Conservation (phyloP, 2,113 vertebrate genomes). For the Pseudolaguvia tuberculata region DNA sequence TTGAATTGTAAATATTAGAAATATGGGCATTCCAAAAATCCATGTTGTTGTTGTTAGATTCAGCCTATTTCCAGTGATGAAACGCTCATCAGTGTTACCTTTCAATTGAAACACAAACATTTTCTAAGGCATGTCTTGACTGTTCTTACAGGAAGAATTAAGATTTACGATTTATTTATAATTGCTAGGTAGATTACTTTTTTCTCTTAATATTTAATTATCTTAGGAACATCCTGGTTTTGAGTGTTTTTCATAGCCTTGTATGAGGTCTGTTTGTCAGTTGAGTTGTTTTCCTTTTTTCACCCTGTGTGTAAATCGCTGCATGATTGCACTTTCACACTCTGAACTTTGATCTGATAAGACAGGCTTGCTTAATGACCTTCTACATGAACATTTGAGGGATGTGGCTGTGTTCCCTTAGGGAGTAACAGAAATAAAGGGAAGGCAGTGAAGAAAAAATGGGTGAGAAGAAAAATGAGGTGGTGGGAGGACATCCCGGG, state of each 20-base stretch:
- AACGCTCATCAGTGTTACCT: not conserved
- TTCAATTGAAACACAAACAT: not conserved
- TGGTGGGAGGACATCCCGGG: not conserved
- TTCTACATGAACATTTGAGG: constrained; percentile 14
- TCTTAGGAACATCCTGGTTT: not conserved
- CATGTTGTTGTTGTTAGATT: not conserved
- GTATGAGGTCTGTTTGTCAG: not conserved
- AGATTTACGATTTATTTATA: not conserved
- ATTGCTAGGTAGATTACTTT: not conserved
- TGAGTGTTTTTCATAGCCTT: not conserved
- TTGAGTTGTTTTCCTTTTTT: constrained; percentile 1
- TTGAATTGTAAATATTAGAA: no score
- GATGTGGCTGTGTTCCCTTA: constrained; percentile 10
- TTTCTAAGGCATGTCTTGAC: not conserved
- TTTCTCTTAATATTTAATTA: not conserved
- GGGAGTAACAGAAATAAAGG: not conserved
- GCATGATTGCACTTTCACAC: constrained; percentile 32
- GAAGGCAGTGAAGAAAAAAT: not conserved
- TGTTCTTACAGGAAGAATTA: not conserved
- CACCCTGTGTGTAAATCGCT: constrained; percentile 3
- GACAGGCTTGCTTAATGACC: constrained; percentile 33
- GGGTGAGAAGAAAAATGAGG: not conserved
- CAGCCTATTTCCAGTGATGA: no score
- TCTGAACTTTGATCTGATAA: constrained; percentile 39
- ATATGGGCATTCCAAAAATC: no score